A percentile compares a stretch with the other conserved stretches of the same genome.
phyloP scores from a whole-genome alignment of 2,113 vertebrate genomes.

The Nycticebus coucang region DNA sequence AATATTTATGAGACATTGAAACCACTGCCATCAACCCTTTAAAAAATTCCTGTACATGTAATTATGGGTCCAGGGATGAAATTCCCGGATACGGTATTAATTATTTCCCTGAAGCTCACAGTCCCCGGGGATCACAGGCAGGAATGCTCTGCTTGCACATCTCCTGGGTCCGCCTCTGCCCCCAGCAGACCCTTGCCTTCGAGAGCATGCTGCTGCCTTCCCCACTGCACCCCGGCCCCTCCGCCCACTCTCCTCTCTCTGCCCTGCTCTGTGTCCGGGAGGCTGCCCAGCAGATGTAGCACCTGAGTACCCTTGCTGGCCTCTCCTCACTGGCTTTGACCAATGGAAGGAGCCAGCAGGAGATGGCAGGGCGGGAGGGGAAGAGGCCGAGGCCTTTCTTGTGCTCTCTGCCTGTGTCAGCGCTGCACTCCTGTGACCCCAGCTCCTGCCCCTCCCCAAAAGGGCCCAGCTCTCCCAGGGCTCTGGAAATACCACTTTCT shows the following conservation, averaged over 20 bases:
- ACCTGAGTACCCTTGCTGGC: not conserved
- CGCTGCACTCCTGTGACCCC: not conserved
- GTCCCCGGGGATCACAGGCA: not conserved
- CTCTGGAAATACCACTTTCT: not conserved
- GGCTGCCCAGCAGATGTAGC: fast-evolving
- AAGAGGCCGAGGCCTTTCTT: not conserved
- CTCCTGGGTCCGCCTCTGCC: not conserved
- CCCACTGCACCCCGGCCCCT: too few relatives aligned
- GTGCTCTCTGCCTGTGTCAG: fast-evolving
- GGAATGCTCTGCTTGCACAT: not conserved
- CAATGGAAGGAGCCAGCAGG: not conserved
- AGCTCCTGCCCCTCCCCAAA: not conserved
- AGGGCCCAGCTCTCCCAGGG: fast-evolving
- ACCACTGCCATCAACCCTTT: constrained; percentile 42
- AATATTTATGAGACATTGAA: constrained; percentile 71
- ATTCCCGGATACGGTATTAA: constrained; percentile 61
- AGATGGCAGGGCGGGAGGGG: too few relatives aligned
- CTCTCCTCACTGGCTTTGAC: not conserved
- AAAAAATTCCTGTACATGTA: constrained; percentile 60
- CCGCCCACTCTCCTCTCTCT: too few relatives aligned
- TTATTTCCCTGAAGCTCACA: constrained; percentile 44
- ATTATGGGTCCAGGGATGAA: constrained; percentile 54
- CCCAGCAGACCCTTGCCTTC: not conserved
- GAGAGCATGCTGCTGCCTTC: fast-evolving
- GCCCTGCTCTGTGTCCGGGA: not conserved